These are phyloP conservation scores for Gonocerus acuteangulatus DNA, from an alignment of 2,888 invertebrate species.

Conservation along the genomic window DNA sequence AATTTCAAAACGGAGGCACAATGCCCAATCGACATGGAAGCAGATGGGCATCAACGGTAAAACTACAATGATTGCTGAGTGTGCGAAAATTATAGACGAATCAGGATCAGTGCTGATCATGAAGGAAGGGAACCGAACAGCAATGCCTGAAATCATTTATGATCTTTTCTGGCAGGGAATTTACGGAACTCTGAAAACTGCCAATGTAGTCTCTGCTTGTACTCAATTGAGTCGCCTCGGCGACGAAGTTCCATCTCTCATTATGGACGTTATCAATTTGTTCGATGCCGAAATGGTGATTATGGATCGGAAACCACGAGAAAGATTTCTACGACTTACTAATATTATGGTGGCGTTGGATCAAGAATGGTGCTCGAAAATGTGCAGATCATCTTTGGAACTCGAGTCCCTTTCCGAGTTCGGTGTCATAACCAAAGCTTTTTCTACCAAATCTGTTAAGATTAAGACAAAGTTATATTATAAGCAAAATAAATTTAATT, in stretches of 20 bases:
- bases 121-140: conserved; percentile 20
- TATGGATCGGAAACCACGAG: conserved; percentile 52
- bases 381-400: conserved; percentile 86
- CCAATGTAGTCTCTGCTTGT: conserved; percentile 62
- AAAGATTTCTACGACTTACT: conserved; percentile 43
- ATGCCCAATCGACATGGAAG: conserved; percentile 11
- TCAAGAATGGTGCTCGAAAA: conserved; percentile 42
- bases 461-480: conserved; percentile 98
- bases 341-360: conserved; percentile 27
- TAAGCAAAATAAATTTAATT: conserved; percentile 97
- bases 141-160: conserved; percentile 64
- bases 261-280: conserved; percentile 76
- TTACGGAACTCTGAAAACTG: conserved; percentile 67
- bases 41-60: conserved; percentile 10
- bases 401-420: conserved; percentile 89
- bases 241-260: conserved; percentile 70
- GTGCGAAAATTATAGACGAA: conserved; percentile 18
- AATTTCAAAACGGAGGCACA: conserved; percentile 8
- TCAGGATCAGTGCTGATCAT: conserved; percentile 7
- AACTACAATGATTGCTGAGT: conserved; percentile 1
- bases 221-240: conserved; percentile 69
- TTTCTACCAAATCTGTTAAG: conserved; percentile 92
- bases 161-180: conserved; percentile 72
- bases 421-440: conserved; percentile 64
- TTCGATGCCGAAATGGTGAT: conserved; percentile 73